These are phyloP conservation scores for Schizopygopsis malacanthus DNA, from an alignment of 2,797 vertebrate species.

Conservation along the genomic window DNA sequence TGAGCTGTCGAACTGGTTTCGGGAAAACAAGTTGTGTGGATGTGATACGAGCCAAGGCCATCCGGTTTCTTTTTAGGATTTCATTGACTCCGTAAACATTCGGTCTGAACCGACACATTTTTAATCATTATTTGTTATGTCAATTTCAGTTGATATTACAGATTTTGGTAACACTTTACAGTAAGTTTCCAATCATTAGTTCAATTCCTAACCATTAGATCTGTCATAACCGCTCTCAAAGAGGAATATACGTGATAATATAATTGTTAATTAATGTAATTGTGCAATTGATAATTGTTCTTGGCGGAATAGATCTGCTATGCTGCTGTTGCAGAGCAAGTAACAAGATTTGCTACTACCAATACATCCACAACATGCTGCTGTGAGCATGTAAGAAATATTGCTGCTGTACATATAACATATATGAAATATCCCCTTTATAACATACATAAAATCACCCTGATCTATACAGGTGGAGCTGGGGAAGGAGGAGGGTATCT, in stretches of 20 bases:
- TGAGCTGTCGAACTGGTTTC: constrained; percentile 32
- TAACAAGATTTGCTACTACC: no score
- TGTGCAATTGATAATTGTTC: no score
- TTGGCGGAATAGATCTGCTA: no score
- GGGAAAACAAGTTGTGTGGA: constrained; percentile 30
- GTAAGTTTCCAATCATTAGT: background rate
- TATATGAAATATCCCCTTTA: no score
- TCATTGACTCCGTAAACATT: background rate
- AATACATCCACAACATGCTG: no score
- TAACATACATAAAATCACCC: no score
- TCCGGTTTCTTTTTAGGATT: constrained; percentile 1
- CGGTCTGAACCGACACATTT: background rate
- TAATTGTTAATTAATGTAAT: no score
- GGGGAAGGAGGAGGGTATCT: no score
- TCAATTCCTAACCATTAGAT: background rate
- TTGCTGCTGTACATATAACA: no score
- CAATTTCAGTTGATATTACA: background rate
- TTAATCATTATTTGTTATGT: background rate
- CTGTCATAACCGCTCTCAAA: background rate
- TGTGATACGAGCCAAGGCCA: constrained; percentile 7
- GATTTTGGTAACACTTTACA: background rate
- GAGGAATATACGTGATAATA: background rate
- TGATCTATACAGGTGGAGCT: no score
- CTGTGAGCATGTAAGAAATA: no score
- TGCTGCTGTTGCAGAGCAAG: no score